These are phyloP conservation scores for Patella depressa DNA, from an alignment of 2,888 invertebrate species.

Conservation along the genomic window DNA sequence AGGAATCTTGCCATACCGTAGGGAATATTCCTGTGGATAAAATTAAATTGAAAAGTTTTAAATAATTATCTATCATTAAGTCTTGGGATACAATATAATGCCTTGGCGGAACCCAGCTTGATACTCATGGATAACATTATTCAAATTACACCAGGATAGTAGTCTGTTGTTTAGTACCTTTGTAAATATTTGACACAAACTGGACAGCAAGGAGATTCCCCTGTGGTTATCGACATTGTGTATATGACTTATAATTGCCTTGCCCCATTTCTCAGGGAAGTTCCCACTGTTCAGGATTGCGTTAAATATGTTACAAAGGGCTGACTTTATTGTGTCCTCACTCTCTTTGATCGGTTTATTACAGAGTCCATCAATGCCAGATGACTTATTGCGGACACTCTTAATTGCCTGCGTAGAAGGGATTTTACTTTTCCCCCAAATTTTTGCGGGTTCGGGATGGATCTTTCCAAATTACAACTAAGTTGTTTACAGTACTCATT, in stretches of 20 bases:
- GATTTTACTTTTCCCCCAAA: background rate
- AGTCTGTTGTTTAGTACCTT: background rate
- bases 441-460: background rate
- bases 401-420: background rate
- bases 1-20: too few relatives aligned
- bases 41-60: too few relatives aligned
- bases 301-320: background rate
- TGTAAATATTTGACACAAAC: background rate
- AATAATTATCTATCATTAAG: too few relatives aligned
- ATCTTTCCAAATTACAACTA: background rate
- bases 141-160: background rate
- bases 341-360: background rate
- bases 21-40: too few relatives aligned
- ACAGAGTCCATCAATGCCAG: slow-evolving; percentile 1
- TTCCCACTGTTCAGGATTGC: background rate
- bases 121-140: background rate
- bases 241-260: background rate
- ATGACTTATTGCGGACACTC: background rate
- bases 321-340: background rate
- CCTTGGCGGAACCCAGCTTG: background rate
- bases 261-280: background rate
- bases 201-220: background rate
- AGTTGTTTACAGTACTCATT: background rate
- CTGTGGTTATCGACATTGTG: slow-evolving; percentile 1
- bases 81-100: too few relatives aligned